Conservation (phyloP, 2,797 vertebrate genomes). For the Hybognathus amarus region DNA sequence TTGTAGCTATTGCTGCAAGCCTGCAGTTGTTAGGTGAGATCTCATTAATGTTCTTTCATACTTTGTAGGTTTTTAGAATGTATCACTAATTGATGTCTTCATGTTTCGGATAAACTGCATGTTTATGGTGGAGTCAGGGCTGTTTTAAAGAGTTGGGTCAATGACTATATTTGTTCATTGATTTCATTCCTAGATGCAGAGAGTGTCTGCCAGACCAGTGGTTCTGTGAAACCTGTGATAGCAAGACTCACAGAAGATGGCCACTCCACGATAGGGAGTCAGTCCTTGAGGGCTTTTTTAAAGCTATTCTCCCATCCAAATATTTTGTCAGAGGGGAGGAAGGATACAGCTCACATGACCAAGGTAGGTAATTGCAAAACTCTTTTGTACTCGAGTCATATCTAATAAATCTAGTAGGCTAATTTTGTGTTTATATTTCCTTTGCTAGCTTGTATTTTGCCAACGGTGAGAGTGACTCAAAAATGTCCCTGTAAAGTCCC, state of each 20-base stretch:
- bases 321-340: background rate
- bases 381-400: background rate
- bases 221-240: conserved; percentile 5
- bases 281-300: conserved; percentile 5
- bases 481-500: too few species aligned
- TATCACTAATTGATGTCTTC: background rate
- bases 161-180: background rate
- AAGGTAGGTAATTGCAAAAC: background rate
- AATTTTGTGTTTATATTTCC: too few species aligned
- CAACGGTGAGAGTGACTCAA: too few species aligned
- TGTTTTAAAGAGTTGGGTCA: background rate
- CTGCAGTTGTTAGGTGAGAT: background rate
- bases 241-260: conserved; percentile 2
- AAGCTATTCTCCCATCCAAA: background rate
- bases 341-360: background rate
- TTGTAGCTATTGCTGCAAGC: conserved; percentile 5
- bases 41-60: conserved; percentile 1
- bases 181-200: background rate
- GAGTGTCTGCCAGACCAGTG: conserved; percentile 21
- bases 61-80: background rate
- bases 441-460: too few species aligned
- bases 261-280: conserved; percentile 3
- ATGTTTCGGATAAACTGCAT: background rate
- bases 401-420: background rate
- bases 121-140: background rate